Percentiles rank a stretch among this genome's conserved stretches.
These are phyloP conservation scores for Tortricodes alternella DNA, from an alignment of 2,888 invertebrate genomes.

Conservation along the genomic window DNA sequence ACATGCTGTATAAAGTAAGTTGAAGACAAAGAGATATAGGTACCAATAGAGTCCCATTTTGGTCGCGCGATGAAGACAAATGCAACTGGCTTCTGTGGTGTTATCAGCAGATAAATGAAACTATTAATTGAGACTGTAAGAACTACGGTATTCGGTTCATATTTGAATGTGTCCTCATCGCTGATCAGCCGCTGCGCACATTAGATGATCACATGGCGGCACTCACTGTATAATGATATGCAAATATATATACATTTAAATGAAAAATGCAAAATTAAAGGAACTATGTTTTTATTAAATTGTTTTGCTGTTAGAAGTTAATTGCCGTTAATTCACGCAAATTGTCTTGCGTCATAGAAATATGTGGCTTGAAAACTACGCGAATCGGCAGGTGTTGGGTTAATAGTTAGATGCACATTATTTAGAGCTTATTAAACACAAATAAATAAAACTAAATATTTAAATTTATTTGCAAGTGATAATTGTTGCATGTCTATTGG, in stretches of 20 bases:
- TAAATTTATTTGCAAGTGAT: constrained; percentile 15
- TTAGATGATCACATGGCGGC: no score
- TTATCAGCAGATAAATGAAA: no score
- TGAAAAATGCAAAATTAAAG: constrained; percentile 20
- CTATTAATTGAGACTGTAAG: no score
- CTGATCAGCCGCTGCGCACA: no score
- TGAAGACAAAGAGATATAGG: no score
- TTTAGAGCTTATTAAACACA: constrained; percentile 18
- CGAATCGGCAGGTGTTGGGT: constrained; percentile 18
- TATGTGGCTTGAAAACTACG: background rate
- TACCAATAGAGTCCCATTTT: no score
- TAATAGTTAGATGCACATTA: constrained; percentile 23
- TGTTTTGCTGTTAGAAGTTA: constrained; percentile 24
- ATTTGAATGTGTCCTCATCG: no score
- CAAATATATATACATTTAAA: constrained; percentile 9
- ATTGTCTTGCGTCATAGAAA: constrained; percentile 26
- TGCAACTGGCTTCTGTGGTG: no score
- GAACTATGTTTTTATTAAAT: constrained; percentile 19
- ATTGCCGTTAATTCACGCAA: constrained; percentile 22
- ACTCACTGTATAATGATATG: background rate
- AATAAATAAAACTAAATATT: constrained; percentile 18
- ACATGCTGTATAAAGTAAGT: no score
- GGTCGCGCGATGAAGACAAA: no score
- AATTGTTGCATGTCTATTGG: constrained; percentile 29
- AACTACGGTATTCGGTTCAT: no score